These are phyloP conservation scores for Asteroscopus sphinx DNA, from an alignment of 2,888 invertebrate genomes.

Conservation along the genomic window DNA sequence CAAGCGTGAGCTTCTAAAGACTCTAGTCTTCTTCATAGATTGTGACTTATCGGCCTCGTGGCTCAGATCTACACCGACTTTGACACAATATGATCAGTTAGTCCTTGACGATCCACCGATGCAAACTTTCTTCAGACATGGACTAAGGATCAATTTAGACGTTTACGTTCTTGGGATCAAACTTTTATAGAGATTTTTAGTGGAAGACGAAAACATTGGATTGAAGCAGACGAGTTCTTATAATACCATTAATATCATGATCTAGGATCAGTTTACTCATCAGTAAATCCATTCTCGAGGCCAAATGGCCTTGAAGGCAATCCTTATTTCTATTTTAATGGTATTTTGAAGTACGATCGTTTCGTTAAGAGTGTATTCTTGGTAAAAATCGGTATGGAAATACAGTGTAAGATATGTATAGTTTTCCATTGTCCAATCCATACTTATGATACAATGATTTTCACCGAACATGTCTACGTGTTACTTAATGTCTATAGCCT, in stretches of 20 bases:
- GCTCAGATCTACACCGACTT: conserved; percentile 56
- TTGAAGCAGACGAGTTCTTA: conserved; percentile 59
- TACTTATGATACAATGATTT: conserved; percentile 58
- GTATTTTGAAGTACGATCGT: conserved; percentile 73
- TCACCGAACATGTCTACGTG: conserved; percentile 60
- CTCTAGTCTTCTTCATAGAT: conserved; percentile 57
- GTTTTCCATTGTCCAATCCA: conserved; percentile 66
- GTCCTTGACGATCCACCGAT: conserved; percentile 67
- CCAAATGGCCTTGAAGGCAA: too few species aligned
- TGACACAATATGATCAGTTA: conserved; percentile 62
- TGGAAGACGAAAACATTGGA: conserved; percentile 61
- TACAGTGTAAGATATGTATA: conserved; percentile 62
- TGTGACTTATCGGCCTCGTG: conserved; percentile 65
- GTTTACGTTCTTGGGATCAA: conserved; percentile 84
- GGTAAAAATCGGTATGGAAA: conserved; percentile 66
- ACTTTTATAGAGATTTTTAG: conserved; percentile 72
- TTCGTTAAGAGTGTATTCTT: conserved; percentile 77
- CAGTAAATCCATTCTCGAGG: too few species aligned
- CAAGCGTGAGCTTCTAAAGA: conserved; percentile 88
- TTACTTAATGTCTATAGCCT: conserved; percentile 65
- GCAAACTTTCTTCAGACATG: conserved; percentile 54
- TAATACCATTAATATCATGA: conserved; percentile 39
- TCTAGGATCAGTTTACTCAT: conserved; percentile 44
- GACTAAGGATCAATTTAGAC: conserved; percentile 68
- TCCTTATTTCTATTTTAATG: conserved; percentile 56